Percentiles rank a stretch among this genome's conserved stretches.
phyloP scores from a whole-genome alignment of 2,113 vertebrate species.

The Lepidiolamprologus cunningtoni region DNA sequence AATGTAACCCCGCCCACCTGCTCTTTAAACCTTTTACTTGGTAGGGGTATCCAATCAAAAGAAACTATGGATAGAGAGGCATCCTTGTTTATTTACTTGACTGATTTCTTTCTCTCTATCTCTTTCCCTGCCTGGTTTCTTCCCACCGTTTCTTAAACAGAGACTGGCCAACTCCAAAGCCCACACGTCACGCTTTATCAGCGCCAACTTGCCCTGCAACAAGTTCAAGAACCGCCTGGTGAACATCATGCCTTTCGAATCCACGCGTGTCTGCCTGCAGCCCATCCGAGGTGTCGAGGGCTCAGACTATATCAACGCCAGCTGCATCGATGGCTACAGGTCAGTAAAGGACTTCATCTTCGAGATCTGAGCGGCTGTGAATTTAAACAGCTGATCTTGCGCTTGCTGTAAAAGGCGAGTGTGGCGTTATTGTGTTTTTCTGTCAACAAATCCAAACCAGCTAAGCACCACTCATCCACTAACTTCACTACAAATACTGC shows the following conservation, averaged over 20 bases:
- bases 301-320: slow-evolving; percentile 96
- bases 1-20: background rate
- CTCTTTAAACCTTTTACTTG: background rate
- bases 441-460: background rate
- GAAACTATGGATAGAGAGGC: background rate
- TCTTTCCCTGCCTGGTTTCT: background rate
- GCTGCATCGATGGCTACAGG: slow-evolving; percentile 94
- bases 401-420: background rate
- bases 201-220: slow-evolving; percentile 95
- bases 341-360: slow-evolving; percentile 33
- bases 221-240: slow-evolving; percentile 97
- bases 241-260: slow-evolving; percentile 95
- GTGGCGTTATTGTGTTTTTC: background rate
- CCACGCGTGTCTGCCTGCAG: slow-evolving; percentile 91
- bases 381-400: background rate
- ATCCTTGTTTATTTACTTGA: slow-evolving; percentile 24
- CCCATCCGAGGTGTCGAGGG: slow-evolving; percentile 93
- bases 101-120: background rate
- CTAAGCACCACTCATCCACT: background rate
- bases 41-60: background rate
- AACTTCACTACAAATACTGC: background rate
- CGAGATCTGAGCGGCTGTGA: background rate
- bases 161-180: slow-evolving; percentile 93
- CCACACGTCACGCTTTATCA: slow-evolving; percentile 95
- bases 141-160: slow-evolving; percentile 55